Evolutionary conservation across 2,797 vertebrate species (phyloP), one percentile per base, ranked within the genome.

Genomic region (Cheirogaleus major): DNA sequence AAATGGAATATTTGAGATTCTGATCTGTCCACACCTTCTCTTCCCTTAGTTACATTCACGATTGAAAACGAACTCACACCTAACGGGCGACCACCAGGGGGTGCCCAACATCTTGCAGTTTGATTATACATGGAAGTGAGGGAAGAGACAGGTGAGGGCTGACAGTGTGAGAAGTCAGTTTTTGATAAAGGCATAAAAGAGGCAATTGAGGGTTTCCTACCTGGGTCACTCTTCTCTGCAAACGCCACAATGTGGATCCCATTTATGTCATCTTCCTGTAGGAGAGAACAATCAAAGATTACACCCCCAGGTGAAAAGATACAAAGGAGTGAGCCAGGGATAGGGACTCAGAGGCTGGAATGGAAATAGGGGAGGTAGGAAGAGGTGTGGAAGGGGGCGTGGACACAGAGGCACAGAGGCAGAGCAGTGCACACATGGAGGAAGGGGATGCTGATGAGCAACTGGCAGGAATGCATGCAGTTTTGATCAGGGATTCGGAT

Each of bases 201-300:
- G 13, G 52, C 27, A 41, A 57, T 2, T 10, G 41, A 22, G 81
- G 57, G 8, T 12, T 4, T 61, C 98, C 93, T 98, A 99, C 99
- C 99, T 94, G 99, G 99, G 89, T 99, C 99, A 2, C 99, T 99
- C 97, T 99, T 99, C 98, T 99, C 99, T 12, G 99, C 99, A 63
- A 99, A 99, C 57, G 99, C 99, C 89, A 99, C 99, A 6, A 99
- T 99, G 97, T 99, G 99, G 95, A 99, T 99, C 30, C 99, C 99
- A 0, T 99, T 99, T 72, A 99, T 98, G 97, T 99, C 99, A 27
- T 99, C 99, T 97, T 99, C 99, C 99, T 99, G 98, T 75, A 85
- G 95, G 94, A 35, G 96, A 96, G 45, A 97, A 75, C 43, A 92
- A 69, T 35, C 57, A 70, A 10, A 55, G 30, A 18, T 96, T 70